phyloP scores from a whole-genome alignment of 2,113 vertebrate species.

The Pleuronectes platessa region DNA sequence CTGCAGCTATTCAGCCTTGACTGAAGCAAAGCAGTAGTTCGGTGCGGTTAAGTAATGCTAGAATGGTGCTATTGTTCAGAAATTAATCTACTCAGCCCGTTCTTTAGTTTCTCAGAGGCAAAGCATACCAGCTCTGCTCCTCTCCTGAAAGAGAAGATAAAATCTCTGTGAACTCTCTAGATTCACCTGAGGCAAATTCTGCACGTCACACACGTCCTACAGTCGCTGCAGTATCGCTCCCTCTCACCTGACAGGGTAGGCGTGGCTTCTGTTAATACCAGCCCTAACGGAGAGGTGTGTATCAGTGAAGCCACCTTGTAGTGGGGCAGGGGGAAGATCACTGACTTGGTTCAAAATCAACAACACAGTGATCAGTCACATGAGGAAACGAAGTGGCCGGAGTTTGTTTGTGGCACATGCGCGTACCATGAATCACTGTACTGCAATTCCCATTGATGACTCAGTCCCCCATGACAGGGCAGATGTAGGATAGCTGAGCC shows the following conservation, averaged over 20 bases:
- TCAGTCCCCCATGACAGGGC: conserved; percentile 44
- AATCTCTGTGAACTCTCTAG: not conserved
- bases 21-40: not conserved
- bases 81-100: not conserved
- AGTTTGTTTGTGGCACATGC: conserved; percentile 42
- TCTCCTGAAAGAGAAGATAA: not conserved
- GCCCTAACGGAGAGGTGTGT: not conserved
- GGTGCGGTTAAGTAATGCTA: not conserved
- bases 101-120: not conserved
- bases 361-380: conserved; percentile 17
- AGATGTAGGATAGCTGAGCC: not conserved
- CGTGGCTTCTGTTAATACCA: conserved; percentile 13
- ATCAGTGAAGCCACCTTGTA: conserved; percentile 13
- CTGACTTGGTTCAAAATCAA: not conserved
- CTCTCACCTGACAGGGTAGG: conserved; percentile 20
- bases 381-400: conserved; percentile 18
- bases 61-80: not conserved
- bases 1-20: not conserved
- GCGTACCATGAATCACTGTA: conserved; percentile 22
- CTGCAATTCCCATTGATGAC: conserved; percentile 27
- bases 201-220: not conserved
- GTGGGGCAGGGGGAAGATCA: not conserved
- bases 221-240: conserved; percentile 9
- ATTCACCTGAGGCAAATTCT: not conserved
- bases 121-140: not conserved